Conservation (phyloP, 2,888 invertebrate species). For the Magallana nippona region DNA sequence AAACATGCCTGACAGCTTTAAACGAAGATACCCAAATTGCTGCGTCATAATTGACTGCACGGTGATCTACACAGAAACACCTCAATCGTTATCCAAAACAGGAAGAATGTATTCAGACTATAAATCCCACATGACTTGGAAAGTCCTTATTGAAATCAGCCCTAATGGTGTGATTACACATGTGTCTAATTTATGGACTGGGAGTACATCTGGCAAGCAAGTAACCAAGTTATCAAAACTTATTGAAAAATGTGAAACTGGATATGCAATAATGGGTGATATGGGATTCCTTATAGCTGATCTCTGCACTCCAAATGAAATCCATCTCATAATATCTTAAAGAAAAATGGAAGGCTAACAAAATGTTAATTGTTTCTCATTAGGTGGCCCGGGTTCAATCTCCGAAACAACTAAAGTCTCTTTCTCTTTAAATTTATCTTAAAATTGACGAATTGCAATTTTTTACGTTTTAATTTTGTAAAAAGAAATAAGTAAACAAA, state of each 20-base stretch:
- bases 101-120: slow-evolving; percentile 2
- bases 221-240: slow-evolving; percentile 3
- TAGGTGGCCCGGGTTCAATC: no score
- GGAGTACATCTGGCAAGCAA: slow-evolving; percentile 28
- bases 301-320: slow-evolving; percentile 11
- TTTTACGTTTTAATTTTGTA: no score
- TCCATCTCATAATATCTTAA: neutral
- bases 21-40: slow-evolving; percentile 15
- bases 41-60: slow-evolving; percentile 25
- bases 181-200: slow-evolving; percentile 25
- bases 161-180: slow-evolving; percentile 26
- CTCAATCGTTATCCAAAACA: slow-evolving; percentile 2
- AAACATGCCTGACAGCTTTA: neutral
- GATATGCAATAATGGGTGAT: slow-evolving; percentile 23
- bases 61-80: slow-evolving; percentile 27
- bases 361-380: no score
- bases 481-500: no score
- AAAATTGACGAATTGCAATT: no score
- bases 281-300: neutral
- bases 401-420: no score
- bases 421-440: no score
- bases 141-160: slow-evolving; percentile 24
- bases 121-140: neutral
- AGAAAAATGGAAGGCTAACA: neutral
- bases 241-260: slow-evolving; percentile 20